Evolutionary conservation across 2,888 invertebrate genomes (phyloP).

Genomic region (Cryptocephalus primarius): DNA sequence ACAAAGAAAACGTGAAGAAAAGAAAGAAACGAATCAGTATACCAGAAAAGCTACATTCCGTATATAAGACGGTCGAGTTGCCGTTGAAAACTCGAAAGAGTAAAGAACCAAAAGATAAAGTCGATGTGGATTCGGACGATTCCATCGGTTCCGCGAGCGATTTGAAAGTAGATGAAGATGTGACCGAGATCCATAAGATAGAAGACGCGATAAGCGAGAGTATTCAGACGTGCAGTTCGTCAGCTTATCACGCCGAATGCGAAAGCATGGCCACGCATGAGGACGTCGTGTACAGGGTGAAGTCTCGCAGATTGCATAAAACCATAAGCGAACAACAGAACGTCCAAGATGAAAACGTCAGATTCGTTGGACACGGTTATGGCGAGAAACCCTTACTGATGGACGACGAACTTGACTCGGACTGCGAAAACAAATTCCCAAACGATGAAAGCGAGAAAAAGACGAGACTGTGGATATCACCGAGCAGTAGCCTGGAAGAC

Average conservation of each 20-base stretch:
- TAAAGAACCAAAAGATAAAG: slow-evolving; percentile 28
- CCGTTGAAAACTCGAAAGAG: slow-evolving; percentile 33
- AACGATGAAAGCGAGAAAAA: slow-evolving; percentile 16
- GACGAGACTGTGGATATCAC: slow-evolving; percentile 30
- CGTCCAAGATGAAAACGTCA: slow-evolving; percentile 38
- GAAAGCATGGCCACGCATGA: slow-evolving; percentile 55
- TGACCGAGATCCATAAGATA: slow-evolving; percentile 36
- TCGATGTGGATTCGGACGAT: slow-evolving; percentile 46
- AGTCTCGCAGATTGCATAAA: slow-evolving; percentile 28
- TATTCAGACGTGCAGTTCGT: slow-evolving; percentile 55
- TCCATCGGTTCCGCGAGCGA: slow-evolving; percentile 66
- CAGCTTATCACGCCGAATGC: slow-evolving; percentile 61
- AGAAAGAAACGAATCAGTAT: slow-evolving; percentile 37
- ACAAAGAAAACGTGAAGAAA: slow-evolving; percentile 32
- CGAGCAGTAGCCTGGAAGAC: slow-evolving; percentile 35
- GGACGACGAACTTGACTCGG: slow-evolving; percentile 66
- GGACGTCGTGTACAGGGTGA: slow-evolving; percentile 42
- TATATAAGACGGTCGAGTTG: slow-evolving; percentile 42
- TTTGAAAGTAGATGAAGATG: slow-evolving; percentile 45
- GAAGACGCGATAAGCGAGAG: slow-evolving; percentile 45
- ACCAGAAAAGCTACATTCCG: slow-evolving; percentile 44
- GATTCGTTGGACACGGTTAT: slow-evolving; percentile 63
- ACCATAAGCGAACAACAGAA: slow-evolving; percentile 30
- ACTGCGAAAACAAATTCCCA: slow-evolving; percentile 35
- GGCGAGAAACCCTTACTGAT: slow-evolving; percentile 64